A percentile compares a stretch with the other conserved stretches of the same genome.
phyloP scores from a whole-genome alignment of 2,888 invertebrate genomes.

The Drosophila colorata region DNA sequence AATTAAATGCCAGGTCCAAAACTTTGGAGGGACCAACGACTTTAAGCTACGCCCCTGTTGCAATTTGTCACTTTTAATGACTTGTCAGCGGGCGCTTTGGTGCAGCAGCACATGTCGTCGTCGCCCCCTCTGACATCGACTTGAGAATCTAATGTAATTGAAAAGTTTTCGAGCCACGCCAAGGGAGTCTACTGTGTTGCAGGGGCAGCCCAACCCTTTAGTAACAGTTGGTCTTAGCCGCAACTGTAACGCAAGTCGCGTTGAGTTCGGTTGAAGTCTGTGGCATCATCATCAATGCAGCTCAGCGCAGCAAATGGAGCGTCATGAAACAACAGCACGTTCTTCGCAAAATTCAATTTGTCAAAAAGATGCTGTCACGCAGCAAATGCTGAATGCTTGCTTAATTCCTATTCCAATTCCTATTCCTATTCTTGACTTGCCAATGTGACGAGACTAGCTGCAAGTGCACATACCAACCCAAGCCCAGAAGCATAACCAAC shows the following conservation, averaged over 20 bases:
- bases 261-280: conserved; percentile 21
- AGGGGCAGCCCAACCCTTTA: conserved; percentile 3
- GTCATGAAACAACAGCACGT: conserved; percentile 77
- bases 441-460: conserved; percentile 42
- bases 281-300: conserved; percentile 50
- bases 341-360: conserved; percentile 77
- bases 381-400: conserved; percentile 77
- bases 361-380: conserved; percentile 79
- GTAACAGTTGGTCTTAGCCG: conserved; percentile 47
- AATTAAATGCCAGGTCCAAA: conserved; percentile 72
- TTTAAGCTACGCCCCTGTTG: conserved; percentile 58
- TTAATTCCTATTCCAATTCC: conserved; percentile 66
- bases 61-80: conserved; percentile 79
- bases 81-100: conserved; percentile 74
- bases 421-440: conserved; percentile 15
- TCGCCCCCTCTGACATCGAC: conserved; percentile 42
- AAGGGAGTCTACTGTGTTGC: conserved; percentile 16
- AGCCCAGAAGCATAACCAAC: conserved; percentile 12
- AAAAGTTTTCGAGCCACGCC: conserved; percentile 65
- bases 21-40: conserved; percentile 44
- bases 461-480: conserved; percentile 13
- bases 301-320: conserved; percentile 62
- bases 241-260: conserved; percentile 44
- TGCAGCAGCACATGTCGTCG: conserved; percentile 57
- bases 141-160: conserved; percentile 75